These are phyloP conservation scores for Globia sparganii DNA, from an alignment of 2,888 invertebrate species.

Conservation along the genomic window DNA sequence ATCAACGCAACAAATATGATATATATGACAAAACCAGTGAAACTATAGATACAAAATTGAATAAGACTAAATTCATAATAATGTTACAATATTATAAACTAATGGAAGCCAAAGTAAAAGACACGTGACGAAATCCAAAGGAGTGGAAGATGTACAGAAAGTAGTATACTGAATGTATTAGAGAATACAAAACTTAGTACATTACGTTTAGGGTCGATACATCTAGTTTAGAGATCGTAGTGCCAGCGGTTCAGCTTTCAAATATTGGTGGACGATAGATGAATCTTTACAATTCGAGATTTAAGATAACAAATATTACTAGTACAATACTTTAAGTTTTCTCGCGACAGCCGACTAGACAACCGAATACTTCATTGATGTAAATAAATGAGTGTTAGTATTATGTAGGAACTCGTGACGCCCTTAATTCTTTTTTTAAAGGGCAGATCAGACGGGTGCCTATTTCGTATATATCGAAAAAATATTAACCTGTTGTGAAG, in stretches of 20 bases:
- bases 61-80: slow-evolving; percentile 58
- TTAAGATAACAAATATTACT: slow-evolving; percentile 78
- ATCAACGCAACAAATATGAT: slow-evolving; percentile 37
- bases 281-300: slow-evolving; percentile 84
- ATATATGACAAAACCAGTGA: slow-evolving; percentile 39
- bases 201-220: slow-evolving; percentile 82
- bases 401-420: slow-evolving; percentile 78
- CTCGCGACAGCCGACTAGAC: slow-evolving; percentile 77
- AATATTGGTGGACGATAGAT: slow-evolving; percentile 87
- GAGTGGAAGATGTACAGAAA: slow-evolving; percentile 74
- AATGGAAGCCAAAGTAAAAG: slow-evolving; percentile 36
- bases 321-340: slow-evolving; percentile 77
- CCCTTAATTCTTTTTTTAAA: slow-evolving; percentile 71
- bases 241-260: slow-evolving; percentile 88
- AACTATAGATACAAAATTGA: slow-evolving; percentile 52
- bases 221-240: slow-evolving; percentile 85
- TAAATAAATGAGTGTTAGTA: slow-evolving; percentile 87
- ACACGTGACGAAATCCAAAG: slow-evolving; percentile 48
- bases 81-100: slow-evolving; percentile 41
- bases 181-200: slow-evolving; percentile 81
- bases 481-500: slow-evolving; percentile 86
- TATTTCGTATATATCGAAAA: slow-evolving; percentile 77
- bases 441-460: slow-evolving; percentile 77
- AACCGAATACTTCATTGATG: slow-evolving; percentile 79
- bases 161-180: slow-evolving; percentile 83